Evolutionary conservation across 23 tunicate genomes (phyloP), one percentile per base, ranked within the genome.

Genomic region (Corella eumyota): DNA sequence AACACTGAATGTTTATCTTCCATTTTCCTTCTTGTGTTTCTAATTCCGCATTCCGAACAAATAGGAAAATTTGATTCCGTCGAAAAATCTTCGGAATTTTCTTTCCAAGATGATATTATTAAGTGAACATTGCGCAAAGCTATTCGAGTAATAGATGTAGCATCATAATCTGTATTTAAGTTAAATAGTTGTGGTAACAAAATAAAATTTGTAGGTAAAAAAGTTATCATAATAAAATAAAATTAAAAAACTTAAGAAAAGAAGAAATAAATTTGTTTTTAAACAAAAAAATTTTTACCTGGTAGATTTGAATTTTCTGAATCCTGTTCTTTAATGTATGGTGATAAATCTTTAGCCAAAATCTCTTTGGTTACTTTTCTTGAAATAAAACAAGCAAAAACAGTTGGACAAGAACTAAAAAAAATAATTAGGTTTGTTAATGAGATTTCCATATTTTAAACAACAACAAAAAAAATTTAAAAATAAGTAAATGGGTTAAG

Each of bases 11-110:
- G 96, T 2, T 69, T 47, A 47, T 88, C 96, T 72, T 88, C 96
- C 96, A 88, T 88, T 58, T 78, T 88, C 33, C 96, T 60, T 61
- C 96, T 61, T 34, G 81, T 78, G 55, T 88, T 88, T 72, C 63
- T 73, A 17, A 88, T 73, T 36, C 88, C 82, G 49, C 70, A 78
- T 28, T 71, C 81, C 3, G 87, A 78, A 58, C 34, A 49, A 25
- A 40, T 23, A 1, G 61, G 67, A 22, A 73, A 57, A 19, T n/a
- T 20, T 11, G 83, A 66, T 3, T 36, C 48, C 2, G 57, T 0
- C n/a, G 2, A 17, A 29, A 66, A 24, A 56, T 32, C 19, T n/a
- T 38, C 30, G 24, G 72, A 62, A 48, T 66, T 21, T 27, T 57
- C 32, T 9, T 37, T 21, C 9, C 24, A 33, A 22, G 48, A 62